Percentiles rank a stretch among this genome's conserved stretches.
phyloP scores from a whole-genome alignment of 2,888 invertebrate species.

The Anoncus sp. region DNA sequence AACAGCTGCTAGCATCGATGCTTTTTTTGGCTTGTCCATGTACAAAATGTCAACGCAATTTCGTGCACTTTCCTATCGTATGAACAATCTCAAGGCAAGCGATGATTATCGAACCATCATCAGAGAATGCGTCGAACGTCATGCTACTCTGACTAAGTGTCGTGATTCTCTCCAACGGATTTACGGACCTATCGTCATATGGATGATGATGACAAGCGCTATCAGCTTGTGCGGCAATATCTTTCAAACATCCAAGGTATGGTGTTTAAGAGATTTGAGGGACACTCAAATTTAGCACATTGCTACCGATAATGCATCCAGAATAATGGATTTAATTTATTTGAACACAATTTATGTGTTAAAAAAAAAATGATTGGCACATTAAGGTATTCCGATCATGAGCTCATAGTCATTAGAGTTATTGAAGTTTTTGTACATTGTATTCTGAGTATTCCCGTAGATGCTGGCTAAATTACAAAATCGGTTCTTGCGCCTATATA shows the following conservation, averaged over 20 bases:
- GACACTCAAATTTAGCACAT: neutral
- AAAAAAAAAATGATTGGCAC: too few species aligned
- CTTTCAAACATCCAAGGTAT: constrained; percentile 71
- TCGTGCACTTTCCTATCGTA: constrained; percentile 59
- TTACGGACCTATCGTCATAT: constrained; percentile 70
- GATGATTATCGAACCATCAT: constrained; percentile 55
- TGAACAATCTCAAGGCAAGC: constrained; percentile 41
- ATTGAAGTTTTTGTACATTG: too few species aligned
- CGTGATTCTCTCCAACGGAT: constrained; percentile 64
- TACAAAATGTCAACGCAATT: constrained; percentile 71
- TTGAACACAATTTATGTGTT: too few species aligned
- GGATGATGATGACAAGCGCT: constrained; percentile 68
- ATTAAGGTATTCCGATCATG: too few species aligned
- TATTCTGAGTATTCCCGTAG: too few species aligned
- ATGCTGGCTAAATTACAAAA: too few species aligned
- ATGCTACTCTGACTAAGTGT: constrained; percentile 62
- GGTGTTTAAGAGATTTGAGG: neutral
- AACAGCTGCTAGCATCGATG: constrained; percentile 54
- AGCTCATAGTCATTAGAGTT: too few species aligned
- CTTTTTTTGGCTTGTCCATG: constrained; percentile 69
- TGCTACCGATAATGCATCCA: neutral
- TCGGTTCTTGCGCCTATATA: too few species aligned
- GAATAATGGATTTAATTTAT: too few species aligned
- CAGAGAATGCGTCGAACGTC: constrained; percentile 61
- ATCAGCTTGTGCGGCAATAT: constrained; percentile 71